Evolutionary conservation across 2,797 vertebrate species (phyloP), one percentile per base, ranked within the genome.

Genomic region (Xiphophorus birchmanni): DNA sequence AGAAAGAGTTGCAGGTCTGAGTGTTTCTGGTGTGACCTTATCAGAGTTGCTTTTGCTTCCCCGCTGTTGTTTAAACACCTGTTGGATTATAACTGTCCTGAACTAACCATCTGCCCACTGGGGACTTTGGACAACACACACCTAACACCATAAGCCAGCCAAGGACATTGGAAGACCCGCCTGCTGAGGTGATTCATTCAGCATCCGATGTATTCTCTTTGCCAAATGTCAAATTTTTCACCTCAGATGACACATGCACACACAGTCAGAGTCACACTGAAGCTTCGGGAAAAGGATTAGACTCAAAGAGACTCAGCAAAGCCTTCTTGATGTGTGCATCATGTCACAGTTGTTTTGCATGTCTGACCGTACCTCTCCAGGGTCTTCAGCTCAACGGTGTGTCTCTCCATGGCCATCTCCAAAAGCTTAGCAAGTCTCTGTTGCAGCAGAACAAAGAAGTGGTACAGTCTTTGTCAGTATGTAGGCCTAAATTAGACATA

Each of bases 361-460:
- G 85, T 83, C 84, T 79, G 84, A 58, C 88, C 88, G 45, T 92
- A 98, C 98, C 90, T 97, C 89, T 96, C 97, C 88, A 98, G 94
- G 5, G 88, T 90, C 93, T 95, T 98, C 90, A 97, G 89, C 90
- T 99, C 98, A 4, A 90, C 92, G 56, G 88, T 69, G 88, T 99
- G 98, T 91, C 87, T 97, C 91, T 98, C 97, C 76, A 92, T 95
- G 86, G 97, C 97, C 82, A 97, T 92, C 91, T 99, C 97, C 91
- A 94, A 87, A 89, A 99, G 96, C 92, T 97, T 98, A 88, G 96
- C 58, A 74, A 96, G 94, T 94, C 97, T 96, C 98, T 99, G 94
- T 84, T 81, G 84, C 79, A 88, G 77, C 9, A 73, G 63, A 91
- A 88, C 76, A 63, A 92, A 80, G 77, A 92, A 87, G 60, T 85